Evolutionary conservation across 2,113 vertebrate genomes (phyloP).

Genomic region (Eptesicus fuscus): DNA sequence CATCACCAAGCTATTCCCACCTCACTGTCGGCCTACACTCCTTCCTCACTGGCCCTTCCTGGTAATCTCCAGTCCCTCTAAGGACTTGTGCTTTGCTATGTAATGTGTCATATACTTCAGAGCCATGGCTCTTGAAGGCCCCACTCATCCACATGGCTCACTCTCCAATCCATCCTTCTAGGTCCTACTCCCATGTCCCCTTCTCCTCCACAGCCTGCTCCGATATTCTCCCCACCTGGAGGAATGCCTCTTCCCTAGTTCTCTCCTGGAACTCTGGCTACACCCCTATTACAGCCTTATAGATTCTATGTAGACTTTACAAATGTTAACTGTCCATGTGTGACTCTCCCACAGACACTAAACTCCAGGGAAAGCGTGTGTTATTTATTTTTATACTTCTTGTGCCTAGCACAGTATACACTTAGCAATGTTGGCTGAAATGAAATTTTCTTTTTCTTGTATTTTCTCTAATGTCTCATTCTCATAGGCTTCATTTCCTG

Average conservation of each 20-base stretch:
- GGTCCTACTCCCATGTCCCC: neutral
- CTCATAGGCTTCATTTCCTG: neutral
- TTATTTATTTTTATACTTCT: neutral
- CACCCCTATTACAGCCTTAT: too few species aligned
- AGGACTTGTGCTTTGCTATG: neutral
- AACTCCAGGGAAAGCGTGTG: neutral
- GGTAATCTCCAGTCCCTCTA: neutral
- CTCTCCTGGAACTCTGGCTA: neutral
- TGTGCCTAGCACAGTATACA: neutral
- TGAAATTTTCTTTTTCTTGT: neutral
- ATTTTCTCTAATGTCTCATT: neutral
- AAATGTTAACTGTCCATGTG: neutral
- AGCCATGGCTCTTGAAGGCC: neutral
- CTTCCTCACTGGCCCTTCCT: neutral
- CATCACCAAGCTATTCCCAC: neutral
- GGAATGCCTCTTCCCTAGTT: neutral
- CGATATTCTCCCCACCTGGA: neutral
- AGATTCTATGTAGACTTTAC: neutral
- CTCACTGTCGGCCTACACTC: neutral
- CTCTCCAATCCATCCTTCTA: neutral
- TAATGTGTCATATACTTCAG: neutral
- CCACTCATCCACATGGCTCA: neutral
- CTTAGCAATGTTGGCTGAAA: neutral
- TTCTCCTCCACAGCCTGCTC: neutral
- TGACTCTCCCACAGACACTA: neutral